These are phyloP conservation scores for Ganaspis brasiliensis DNA, from an alignment of 2,888 invertebrate genomes.

Conservation along the genomic window DNA sequence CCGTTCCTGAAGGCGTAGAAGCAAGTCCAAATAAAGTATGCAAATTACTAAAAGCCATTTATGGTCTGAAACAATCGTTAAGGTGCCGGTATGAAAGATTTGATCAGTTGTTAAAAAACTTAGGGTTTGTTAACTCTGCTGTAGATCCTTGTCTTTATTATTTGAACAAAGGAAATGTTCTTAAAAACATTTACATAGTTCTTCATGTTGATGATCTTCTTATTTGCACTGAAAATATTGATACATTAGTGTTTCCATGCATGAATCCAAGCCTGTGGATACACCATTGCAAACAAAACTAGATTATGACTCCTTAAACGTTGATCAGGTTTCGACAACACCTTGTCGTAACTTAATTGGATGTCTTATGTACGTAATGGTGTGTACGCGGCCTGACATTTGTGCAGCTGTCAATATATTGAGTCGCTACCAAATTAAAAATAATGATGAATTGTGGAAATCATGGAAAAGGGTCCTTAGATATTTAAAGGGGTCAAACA, in stretches of 20 bases:
- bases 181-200: slow-evolving; percentile 54
- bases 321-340: slow-evolving; percentile 20
- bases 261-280: slow-evolving; percentile 60
- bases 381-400: slow-evolving; percentile 54
- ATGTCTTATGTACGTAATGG: slow-evolving; percentile 57
- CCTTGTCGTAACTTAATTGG: slow-evolving; percentile 59
- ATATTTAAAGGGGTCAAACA: slow-evolving; percentile 57
- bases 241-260: slow-evolving; percentile 56
- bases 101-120: slow-evolving; percentile 55
- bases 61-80: slow-evolving; percentile 69
- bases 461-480: slow-evolving; percentile 62
- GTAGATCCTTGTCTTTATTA: slow-evolving; percentile 66
- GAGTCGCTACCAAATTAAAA: slow-evolving; percentile 49
- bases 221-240: slow-evolving; percentile 51
- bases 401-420: slow-evolving; percentile 53
- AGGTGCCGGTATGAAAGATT: slow-evolving; percentile 66
- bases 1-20: slow-evolving; percentile 49
- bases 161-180: slow-evolving; percentile 37
- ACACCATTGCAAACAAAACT: slow-evolving; percentile 54
- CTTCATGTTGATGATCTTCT: slow-evolving; percentile 70
- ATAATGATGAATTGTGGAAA: slow-evolving; percentile 58
- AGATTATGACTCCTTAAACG: not conserved
- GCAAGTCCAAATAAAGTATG: slow-evolving; percentile 54
- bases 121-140: slow-evolving; percentile 58
- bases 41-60: slow-evolving; percentile 65